Evolutionary conservation across 2,888 invertebrate species (phyloP).

Genomic region (Idaea dimidiata): DNA sequence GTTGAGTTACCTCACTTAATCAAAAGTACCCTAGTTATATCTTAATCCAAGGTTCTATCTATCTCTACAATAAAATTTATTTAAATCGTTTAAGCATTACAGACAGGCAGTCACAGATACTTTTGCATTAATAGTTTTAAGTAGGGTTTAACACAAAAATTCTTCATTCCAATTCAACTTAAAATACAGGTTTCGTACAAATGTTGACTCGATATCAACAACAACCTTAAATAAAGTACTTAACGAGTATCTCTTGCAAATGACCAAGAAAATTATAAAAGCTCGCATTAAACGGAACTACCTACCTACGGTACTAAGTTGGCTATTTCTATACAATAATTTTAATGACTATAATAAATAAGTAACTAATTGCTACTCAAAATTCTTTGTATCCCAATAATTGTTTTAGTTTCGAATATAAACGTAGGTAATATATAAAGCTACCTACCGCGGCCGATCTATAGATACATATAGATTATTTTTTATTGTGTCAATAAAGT

Average conservation of each 20-base stretch:
- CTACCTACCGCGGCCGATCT: too few relatives aligned
- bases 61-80: too few relatives aligned
- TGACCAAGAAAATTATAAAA: constrained; percentile 29
- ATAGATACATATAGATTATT: too few relatives aligned
- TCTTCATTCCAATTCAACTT: background rate
- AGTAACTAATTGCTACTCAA: background rate
- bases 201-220: constrained; percentile 24
- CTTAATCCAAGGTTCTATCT: too few relatives aligned
- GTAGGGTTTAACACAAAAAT: background rate
- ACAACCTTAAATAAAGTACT: constrained; percentile 25
- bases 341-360: background rate
- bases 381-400: background rate
- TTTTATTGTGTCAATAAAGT: too few relatives aligned
- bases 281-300: constrained; percentile 23
- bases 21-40: too few relatives aligned
- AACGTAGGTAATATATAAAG: too few relatives aligned
- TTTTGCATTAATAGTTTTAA: too few relatives aligned
- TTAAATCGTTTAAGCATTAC: too few relatives aligned
- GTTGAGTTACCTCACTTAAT: too few relatives aligned
- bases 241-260: constrained; percentile 30
- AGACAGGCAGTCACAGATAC: too few relatives aligned
- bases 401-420: background rate
- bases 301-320: constrained; percentile 8
- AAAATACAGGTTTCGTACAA: background rate
- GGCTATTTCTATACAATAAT: constrained; percentile 12